Percentiles rank a stretch among this genome's conserved stretches.
These are phyloP conservation scores for Chironomus riparius DNA, from an alignment of 2,888 invertebrate genomes.

Conservation along the genomic window DNA sequence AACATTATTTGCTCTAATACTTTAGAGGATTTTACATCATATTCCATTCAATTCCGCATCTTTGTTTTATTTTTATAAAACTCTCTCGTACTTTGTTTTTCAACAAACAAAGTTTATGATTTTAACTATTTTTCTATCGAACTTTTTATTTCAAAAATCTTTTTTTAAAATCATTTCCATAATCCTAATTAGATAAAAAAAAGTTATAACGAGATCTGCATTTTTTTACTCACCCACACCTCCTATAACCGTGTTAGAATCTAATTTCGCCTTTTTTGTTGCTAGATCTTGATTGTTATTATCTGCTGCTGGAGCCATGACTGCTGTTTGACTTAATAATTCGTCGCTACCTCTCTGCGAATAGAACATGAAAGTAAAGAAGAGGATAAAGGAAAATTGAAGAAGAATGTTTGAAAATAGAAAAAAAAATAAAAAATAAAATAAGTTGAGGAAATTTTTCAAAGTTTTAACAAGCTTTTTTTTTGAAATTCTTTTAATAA, in stretches of 20 bases:
- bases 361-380: no score
- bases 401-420: not conserved
- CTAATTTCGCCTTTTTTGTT: conserved; percentile 79
- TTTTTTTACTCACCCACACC: conserved; percentile 41
- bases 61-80: no score
- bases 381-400: not conserved
- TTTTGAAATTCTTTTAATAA: no score
- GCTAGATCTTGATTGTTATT: conserved; percentile 88
- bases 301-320: conserved; percentile 90
- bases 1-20: conserved; percentile 6
- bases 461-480: no score
- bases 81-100: no score
- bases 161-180: no score
- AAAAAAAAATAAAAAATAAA: no score
- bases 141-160: no score
- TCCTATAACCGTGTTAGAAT: conserved; percentile 41
- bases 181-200: not conserved
- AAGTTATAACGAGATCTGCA: not conserved
- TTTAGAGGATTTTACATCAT: not conserved
- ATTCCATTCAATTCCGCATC: not conserved
- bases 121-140: no score
- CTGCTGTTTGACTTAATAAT: conserved; percentile 89
- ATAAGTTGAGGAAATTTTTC: not conserved
- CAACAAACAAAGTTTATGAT: no score
- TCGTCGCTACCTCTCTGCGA: conserved; percentile 95